These are phyloP conservation scores for Propithecus deckenii DNA, from an alignment of 2,797 vertebrate species.

Conservation along the genomic window DNA sequence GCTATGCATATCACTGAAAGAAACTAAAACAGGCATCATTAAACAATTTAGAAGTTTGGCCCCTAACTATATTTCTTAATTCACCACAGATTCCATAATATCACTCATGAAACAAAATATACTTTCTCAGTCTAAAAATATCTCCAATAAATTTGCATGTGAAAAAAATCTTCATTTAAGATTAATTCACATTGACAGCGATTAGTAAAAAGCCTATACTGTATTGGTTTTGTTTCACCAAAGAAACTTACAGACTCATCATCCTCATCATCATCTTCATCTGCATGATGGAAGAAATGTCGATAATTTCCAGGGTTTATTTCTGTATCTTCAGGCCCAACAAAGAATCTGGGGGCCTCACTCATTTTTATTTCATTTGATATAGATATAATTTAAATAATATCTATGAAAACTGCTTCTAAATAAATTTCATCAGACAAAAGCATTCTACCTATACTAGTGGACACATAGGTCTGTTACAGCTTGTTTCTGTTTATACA, in stretches of 20 bases:
- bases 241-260: slow-evolving; percentile 90
- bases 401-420: slow-evolving; percentile 66
- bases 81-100: not conserved
- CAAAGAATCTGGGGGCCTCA: slow-evolving; percentile 90
- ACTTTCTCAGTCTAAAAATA: not conserved
- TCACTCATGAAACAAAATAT: not conserved
- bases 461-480: slow-evolving; percentile 52
- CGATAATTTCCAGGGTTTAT: slow-evolving; percentile 87
- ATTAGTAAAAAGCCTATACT: not conserved
- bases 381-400: slow-evolving; percentile 77
- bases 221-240: not conserved
- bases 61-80: not conserved
- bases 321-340: slow-evolving; percentile 90
- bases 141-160: not conserved
- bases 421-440: slow-evolving; percentile 35
- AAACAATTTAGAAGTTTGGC: slow-evolving; percentile 13
- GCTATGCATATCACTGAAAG: not conserved
- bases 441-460: slow-evolving; percentile 66
- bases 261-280: slow-evolving; percentile 90
- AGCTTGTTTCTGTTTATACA: slow-evolving; percentile 58
- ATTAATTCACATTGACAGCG: not conserved
- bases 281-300: slow-evolving; percentile 89
- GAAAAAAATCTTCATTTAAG: slow-evolving; percentile 11
- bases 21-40: not conserved
- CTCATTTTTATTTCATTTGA: slow-evolving; percentile 85